Evolutionary conservation across 2,113 vertebrate species (phyloP), one percentile per base, ranked within the genome.

Genomic region (Caloenas nicobarica): DNA sequence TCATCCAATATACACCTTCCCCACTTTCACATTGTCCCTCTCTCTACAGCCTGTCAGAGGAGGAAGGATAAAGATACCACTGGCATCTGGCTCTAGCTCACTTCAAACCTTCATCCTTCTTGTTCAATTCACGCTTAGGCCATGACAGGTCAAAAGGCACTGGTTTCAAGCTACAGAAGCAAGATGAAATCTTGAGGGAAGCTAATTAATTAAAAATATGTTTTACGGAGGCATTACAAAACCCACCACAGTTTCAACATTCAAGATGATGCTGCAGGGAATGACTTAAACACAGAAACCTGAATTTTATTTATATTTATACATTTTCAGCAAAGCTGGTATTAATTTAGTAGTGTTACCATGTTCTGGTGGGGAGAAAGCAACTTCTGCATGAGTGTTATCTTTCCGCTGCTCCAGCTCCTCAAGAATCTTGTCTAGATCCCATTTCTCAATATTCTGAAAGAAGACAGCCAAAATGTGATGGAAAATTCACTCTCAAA

Each of bases 381-480:
- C 17, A 42, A 44, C 40, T 93, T 81, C 38, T 11, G 17, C 24
- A 34, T 0, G 3, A 44, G 71, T 89, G 26, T 31, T 57, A 14
- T 68, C 81, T 48, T 91, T 66, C 80, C 34, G 83, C 26, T 91
- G 88, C 65, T 95, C 74, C 85, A 97, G 86, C 64, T 96, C 97
- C 76, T 96, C 97, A 40, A 95, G 93, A 91, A 96, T 87, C 54
- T 93, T 78, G 65, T 98, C 97, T 71, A 97, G 93, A 95, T 98
- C 96, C 97, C 89, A 96, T 28, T 97, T 97, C 61, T 98, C 97
- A 18, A 96, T 73, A 42, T 86, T 87, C 99, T 99, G 97, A 94
- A 98, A 98, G 79, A 91, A 88, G 25, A 76, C 54, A 94, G 60
- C 7, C 33, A 34, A 48, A 57, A 24, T 34, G 51, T 81, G 65